phyloP scores from a whole-genome alignment of 2,888 invertebrate genomes.

The Escarpia spicata region DNA sequence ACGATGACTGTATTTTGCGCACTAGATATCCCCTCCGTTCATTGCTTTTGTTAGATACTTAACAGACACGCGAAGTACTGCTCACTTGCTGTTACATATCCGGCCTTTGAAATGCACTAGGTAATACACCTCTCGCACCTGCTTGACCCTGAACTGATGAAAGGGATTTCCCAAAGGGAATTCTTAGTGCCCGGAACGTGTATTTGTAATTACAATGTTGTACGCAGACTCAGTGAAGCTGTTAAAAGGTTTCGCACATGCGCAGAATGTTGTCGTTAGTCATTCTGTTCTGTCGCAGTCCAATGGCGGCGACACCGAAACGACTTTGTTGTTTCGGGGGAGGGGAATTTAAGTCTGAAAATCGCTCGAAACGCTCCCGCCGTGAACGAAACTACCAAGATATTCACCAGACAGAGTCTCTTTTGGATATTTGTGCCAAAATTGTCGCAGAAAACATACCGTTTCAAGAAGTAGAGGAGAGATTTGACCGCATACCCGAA shows the following conservation, averaged over 20 bases:
- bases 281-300: conserved; percentile 29
- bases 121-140: conserved; percentile 6
- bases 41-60: neutral
- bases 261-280: conserved; percentile 26
- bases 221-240: conserved; percentile 38
- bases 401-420: conserved; percentile 72
- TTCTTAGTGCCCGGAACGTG: conserved; percentile 21
- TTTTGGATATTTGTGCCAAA: conserved; percentile 85
- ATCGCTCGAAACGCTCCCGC: conserved; percentile 27
- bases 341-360: conserved; percentile 39
- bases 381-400: conserved; percentile 27
- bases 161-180: conserved; percentile 34
- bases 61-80: neutral
- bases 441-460: conserved; percentile 86
- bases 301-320: conserved; percentile 42
- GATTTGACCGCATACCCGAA: conserved; percentile 87
- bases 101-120: neutral
- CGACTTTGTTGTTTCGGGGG: conserved; percentile 36
- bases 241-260: conserved; percentile 40
- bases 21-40: neutral
- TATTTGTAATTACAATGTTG: conserved; percentile 19
- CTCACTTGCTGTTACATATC: neutral
- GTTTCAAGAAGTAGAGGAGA: conserved; percentile 86
- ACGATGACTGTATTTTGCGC: neutral
- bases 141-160: conserved; percentile 14